Evolutionary conservation across 2,888 invertebrate species (phyloP).

Genomic region (Cheilosia vulpina): DNA sequence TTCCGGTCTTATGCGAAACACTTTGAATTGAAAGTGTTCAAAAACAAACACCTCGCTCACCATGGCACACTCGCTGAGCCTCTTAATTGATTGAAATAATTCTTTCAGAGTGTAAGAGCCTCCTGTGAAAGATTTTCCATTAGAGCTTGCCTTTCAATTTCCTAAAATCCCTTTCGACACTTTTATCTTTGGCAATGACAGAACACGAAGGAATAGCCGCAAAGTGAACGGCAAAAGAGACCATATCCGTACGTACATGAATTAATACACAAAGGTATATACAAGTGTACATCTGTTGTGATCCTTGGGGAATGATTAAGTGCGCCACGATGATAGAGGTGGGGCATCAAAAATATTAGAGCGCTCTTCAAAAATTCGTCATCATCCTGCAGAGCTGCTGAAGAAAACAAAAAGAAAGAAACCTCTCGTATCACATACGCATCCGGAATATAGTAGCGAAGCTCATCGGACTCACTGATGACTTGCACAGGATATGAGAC

Average conservation of each 20-base stretch:
- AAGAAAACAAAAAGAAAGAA: not conserved
- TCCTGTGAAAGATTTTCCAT: not conserved
- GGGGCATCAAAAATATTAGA: constrained; percentile 18
- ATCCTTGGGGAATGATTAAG: constrained; percentile 56
- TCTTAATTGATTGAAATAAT: not conserved
- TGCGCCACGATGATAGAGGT: constrained; percentile 1
- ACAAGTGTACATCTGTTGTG: not conserved
- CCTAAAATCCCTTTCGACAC: constrained; percentile 36
- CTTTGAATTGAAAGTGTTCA: too few species aligned
- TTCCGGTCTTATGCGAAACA: too few species aligned
- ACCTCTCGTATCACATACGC: constrained; percentile 34
- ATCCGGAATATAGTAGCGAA: constrained; percentile 32
- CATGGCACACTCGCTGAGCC: too few species aligned
- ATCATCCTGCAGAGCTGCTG: not conserved
- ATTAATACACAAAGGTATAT: constrained; percentile 5
- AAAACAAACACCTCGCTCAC: too few species aligned
- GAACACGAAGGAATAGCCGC: constrained; percentile 18
- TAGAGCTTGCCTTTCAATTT: not conserved
- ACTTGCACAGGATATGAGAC: constrained; percentile 57
- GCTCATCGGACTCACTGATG: constrained; percentile 55
- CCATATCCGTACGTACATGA: constrained; percentile 18
- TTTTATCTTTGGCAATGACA: constrained; percentile 30
- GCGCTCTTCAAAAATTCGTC: constrained; percentile 17
- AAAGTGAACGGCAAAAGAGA: constrained; percentile 7
- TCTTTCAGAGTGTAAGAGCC: not conserved